Evolutionary conservation across 2,888 invertebrate species (phyloP).

Genomic region (Tholera decimalis): DNA sequence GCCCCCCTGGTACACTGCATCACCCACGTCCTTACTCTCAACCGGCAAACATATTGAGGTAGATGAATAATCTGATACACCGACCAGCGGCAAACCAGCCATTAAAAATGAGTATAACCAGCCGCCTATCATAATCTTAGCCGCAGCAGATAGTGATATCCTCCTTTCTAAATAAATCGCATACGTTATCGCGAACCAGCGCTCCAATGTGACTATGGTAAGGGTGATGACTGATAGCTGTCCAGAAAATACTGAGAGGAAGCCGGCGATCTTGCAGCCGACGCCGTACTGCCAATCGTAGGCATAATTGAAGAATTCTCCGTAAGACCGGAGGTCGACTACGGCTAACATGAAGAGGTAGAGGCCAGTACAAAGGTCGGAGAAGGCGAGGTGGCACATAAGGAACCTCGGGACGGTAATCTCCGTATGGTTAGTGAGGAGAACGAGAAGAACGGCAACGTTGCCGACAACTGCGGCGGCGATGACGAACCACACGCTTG

Average conservation of each 20-base stretch:
- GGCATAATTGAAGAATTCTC: constrained; percentile 97
- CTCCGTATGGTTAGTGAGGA: constrained; percentile 92
- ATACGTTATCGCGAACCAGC: constrained; percentile 96
- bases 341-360: constrained; percentile 96
- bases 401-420: constrained; percentile 87
- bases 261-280: constrained; percentile 97
- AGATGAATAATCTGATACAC: constrained; percentile 97
- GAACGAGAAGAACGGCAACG: constrained; percentile 95
- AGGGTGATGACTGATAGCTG: constrained; percentile 97
- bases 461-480: constrained; percentile 96
- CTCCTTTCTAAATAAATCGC: constrained; percentile 96
- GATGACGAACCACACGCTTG: constrained; percentile 97
- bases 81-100: constrained; percentile 95
- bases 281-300: constrained; percentile 96
- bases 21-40: constrained; percentile 93
- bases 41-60: constrained; percentile 97
- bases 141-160: constrained; percentile 94
- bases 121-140: constrained; percentile 94
- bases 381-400: constrained; percentile 95
- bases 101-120: constrained; percentile 95
- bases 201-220: constrained; percentile 96
- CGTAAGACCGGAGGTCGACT: constrained; percentile 96
- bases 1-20: constrained; percentile 94
- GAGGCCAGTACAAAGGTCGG: constrained; percentile 97
- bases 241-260: constrained; percentile 96